A percentile compares a stretch with the other conserved stretches of the same genome.
Conservation (phyloP, 2,888 invertebrate species). For the Drosophila ustulata region DNA sequence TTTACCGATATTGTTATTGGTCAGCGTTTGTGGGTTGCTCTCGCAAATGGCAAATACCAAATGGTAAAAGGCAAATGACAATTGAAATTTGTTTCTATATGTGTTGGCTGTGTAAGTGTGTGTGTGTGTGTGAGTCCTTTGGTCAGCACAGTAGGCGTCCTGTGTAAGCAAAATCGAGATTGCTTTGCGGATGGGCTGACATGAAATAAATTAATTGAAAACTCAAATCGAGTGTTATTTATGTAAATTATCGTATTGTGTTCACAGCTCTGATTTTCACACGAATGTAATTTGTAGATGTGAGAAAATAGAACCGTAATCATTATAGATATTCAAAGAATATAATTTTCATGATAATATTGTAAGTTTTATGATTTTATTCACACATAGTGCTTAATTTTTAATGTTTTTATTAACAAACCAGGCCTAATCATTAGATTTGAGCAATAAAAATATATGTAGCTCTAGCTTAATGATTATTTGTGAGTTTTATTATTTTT, state of each 20-base stretch:
- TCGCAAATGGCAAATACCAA: slow-evolving; percentile 25
- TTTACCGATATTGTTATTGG: slow-evolving; percentile 78
- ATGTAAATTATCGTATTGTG: slow-evolving; percentile 52
- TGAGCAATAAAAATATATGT: no score
- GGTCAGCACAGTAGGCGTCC: slow-evolving; percentile 24
- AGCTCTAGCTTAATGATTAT: no score
- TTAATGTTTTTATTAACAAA: no score
- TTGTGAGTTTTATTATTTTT: no score
- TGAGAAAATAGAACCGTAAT: neutral
- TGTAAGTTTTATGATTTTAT: no score
- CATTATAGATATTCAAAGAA: no score
- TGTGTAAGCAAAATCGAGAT: slow-evolving; percentile 57
- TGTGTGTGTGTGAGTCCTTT: slow-evolving; percentile 25
- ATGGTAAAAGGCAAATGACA: slow-evolving; percentile 10
- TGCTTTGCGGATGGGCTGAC: slow-evolving; percentile 41
- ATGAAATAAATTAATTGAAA: slow-evolving; percentile 77
- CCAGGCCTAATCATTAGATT: no score
- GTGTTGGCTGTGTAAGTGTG: neutral
- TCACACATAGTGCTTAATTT: no score
- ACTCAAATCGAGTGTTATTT: slow-evolving; percentile 54
- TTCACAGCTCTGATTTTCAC: neutral
- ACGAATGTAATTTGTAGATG: neutral
- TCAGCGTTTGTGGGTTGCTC: slow-evolving; percentile 48
- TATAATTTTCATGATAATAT: no score
- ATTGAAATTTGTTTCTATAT: slow-evolving; percentile 2